Conservation (phyloP, 2,888 invertebrate genomes). For the Melieria picta region DNA sequence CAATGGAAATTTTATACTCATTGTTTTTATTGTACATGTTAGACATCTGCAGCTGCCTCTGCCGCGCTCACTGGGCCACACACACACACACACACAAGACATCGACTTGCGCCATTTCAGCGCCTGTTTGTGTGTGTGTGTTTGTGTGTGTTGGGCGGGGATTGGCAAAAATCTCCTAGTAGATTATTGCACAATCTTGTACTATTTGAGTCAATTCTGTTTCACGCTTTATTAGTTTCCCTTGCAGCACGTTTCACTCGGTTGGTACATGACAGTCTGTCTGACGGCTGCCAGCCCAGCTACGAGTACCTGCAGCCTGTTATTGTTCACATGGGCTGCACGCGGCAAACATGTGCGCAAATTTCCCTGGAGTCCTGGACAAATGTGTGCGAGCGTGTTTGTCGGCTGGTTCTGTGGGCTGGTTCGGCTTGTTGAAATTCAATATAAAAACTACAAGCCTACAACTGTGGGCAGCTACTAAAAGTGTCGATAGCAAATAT, state of each 20-base stretch:
- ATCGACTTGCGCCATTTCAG: background rate
- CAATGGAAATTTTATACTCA: constrained; percentile 29
- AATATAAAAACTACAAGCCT: no score
- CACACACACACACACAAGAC: background rate
- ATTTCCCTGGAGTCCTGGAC: constrained; percentile 18
- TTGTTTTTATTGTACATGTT: constrained; percentile 21
- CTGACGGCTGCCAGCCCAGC: background rate
- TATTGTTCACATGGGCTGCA: background rate
- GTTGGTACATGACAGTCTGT: background rate
- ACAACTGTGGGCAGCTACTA: no score
- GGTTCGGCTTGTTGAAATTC: no score
- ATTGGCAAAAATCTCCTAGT: constrained; percentile 16
- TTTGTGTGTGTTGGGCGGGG: background rate
- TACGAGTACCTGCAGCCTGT: background rate
- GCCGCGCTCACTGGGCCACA: background rate
- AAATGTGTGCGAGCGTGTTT: no score
- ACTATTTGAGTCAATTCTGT: constrained; percentile 31
- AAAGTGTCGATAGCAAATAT: no score
- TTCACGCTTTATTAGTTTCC: constrained; percentile 40
- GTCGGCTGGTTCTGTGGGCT: no score
- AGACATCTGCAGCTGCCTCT: background rate
- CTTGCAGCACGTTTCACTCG: constrained; percentile 15
- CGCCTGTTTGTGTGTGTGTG: background rate
- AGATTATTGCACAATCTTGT: constrained; percentile 27
- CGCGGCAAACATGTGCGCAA: constrained; percentile 16